A percentile compares a stretch with the other conserved stretches of the same genome.
phyloP scores from a whole-genome alignment of 1,140 invertebrate species.

The Drosophila parabipectinata region DNA sequence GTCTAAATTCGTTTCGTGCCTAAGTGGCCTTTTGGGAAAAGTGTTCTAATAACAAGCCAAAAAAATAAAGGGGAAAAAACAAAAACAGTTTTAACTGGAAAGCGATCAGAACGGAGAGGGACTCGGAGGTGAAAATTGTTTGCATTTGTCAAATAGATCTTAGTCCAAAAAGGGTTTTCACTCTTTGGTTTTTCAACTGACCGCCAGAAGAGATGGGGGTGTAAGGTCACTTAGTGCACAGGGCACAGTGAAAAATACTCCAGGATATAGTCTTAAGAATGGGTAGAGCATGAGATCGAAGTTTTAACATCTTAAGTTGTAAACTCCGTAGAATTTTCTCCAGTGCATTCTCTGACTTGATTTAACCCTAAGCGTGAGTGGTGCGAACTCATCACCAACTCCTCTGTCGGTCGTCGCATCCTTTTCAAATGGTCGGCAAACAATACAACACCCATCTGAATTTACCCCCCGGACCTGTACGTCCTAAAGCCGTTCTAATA shows the following conservation, averaged over 20 bases:
- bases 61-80: constrained; percentile 21
- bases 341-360: constrained; percentile 19
- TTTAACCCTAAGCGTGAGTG: constrained; percentile 18
- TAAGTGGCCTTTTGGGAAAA: constrained; percentile 79
- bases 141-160: constrained; percentile 78
- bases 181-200: constrained; percentile 46
- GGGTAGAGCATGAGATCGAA: too few species aligned
- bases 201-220: constrained; percentile 22
- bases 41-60: constrained; percentile 79
- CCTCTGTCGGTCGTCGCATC: constrained; percentile 47
- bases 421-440: constrained; percentile 77
- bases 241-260: background rate
- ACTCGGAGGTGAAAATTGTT: constrained; percentile 58
- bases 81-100: constrained; percentile 68
- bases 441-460: constrained; percentile 54
- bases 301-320: too few species aligned
- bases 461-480: background rate
- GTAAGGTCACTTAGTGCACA: background rate
- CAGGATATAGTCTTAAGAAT: too few species aligned
- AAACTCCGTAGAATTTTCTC: background rate
- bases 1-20: constrained; percentile 63
- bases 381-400: constrained; percentile 44
- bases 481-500: constrained; percentile 65
- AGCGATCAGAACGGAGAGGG: constrained; percentile 22
- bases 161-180: constrained; percentile 52